Base-by-base conservation (phyloP, 2,888 invertebrate genomes). In the Timema cristinae region DNA sequence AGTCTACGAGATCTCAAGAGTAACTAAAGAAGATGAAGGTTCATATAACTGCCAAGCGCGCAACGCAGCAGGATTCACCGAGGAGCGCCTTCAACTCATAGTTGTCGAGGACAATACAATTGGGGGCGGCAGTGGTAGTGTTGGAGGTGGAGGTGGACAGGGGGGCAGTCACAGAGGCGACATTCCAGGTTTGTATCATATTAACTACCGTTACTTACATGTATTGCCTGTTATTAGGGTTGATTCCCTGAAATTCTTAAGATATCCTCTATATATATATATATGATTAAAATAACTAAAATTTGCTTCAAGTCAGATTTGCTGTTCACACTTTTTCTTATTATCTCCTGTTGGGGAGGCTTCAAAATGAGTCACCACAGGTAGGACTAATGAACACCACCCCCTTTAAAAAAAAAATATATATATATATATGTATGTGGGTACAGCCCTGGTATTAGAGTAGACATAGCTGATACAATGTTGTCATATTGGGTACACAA, bases 31-130 rank as follows among this genome's bases (percentile, higher is more conserved):
- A 0, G 91, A 94, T 79, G 88, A 88, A 73, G 93, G 92, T 10
- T 85, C 86, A 13, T 94, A 94, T 81, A 85, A 86, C 2, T 95
- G 95, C 78, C 83, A 84, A 2, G 94, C 91, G 0, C 82, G 82
- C 0, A 91, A 89, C 72, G 81, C 85, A 0, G 90, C 89, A 7
- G 92, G 91, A 69, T 84, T 85, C 59, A 82, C 83, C 2, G 88
- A 89, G 77, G 89, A 89, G 73, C 83, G 87, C 68, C 84, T 93
- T 72, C 85, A 85, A 72, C 79, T 93, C 10, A 81, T 85, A 10
- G 86, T 92, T 5, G 84, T 85, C 7, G 79, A 84, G 50, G 83
- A 83, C 63, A 78, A 82, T 51, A 72, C 71, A 16, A n/a, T 81
- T 73, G 80, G 79, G 48, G 81, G 79, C 32, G 32, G 32, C 32